These are phyloP conservation scores for Cranoglanis bouderius DNA, from an alignment of 2,113 vertebrate species.

Conservation along the genomic window DNA sequence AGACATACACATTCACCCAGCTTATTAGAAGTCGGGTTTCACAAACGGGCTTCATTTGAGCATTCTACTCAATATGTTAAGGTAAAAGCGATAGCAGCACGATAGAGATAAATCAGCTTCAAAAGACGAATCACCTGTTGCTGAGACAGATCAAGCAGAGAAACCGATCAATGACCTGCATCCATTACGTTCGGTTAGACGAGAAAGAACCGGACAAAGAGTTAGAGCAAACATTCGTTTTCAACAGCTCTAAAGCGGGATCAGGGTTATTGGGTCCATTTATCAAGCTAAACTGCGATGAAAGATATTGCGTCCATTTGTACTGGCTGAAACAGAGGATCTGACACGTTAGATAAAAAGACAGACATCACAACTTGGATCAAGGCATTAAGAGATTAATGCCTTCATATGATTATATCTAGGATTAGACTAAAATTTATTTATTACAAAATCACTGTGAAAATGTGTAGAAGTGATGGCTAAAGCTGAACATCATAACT, in stretches of 20 bases:
- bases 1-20: not conserved
- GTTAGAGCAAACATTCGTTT: constrained; percentile 37
- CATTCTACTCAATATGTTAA: constrained; percentile 33
- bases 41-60: constrained; percentile 28
- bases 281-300: constrained; percentile 47
- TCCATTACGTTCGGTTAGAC: constrained; percentile 31
- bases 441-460: constrained; percentile 24
- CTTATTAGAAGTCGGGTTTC: not conserved
- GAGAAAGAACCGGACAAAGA: constrained; percentile 34
- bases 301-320: constrained; percentile 50
- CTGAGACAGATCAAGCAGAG: constrained; percentile 29
- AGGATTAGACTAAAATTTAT: constrained; percentile 37
- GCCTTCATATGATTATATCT: constrained; percentile 37
- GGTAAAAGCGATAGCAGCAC: constrained; percentile 21
- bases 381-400: constrained; percentile 47
- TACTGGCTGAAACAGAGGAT: constrained; percentile 38
- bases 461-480: not conserved
- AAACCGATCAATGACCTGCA: constrained; percentile 49
- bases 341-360: constrained; percentile 39
- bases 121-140: constrained; percentile 46
- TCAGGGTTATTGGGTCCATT: constrained; percentile 52
- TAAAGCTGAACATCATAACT: not conserved
- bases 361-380: constrained; percentile 30
- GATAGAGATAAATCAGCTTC: constrained; percentile 44
- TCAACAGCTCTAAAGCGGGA: constrained; percentile 30